Conservation (phyloP, 1,140 invertebrate species). For the Drosophila punjabiensis region DNA sequence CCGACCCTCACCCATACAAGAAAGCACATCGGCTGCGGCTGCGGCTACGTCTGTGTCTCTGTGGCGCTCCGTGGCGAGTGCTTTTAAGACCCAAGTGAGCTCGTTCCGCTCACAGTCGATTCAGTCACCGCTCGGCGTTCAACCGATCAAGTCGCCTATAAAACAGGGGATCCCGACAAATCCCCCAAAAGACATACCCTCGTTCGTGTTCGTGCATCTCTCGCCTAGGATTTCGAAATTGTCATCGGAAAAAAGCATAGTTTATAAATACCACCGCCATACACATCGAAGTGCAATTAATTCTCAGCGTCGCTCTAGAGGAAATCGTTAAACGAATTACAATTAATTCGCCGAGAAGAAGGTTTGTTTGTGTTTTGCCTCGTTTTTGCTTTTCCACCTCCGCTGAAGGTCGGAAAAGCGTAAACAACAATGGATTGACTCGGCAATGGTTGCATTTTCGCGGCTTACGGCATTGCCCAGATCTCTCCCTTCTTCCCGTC, state of each 20-base stretch:
- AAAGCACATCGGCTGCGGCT: conserved; percentile 4
- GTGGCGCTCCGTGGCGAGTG: conserved; percentile 17
- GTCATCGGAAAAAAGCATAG: conserved; percentile 13
- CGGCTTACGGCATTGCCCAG: conserved; percentile 22
- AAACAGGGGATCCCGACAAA: conserved; percentile 15
- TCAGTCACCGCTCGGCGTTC: conserved; percentile 69
- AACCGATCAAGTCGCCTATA: conserved; percentile 72
- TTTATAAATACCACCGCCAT: conserved; percentile 35
- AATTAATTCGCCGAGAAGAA: conserved; percentile 38
- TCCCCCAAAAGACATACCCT: background rate
- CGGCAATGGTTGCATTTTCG: conserved; percentile 33
- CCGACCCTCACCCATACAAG: conserved; percentile 14
- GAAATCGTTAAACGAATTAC: conserved; percentile 21
- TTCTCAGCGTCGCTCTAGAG: conserved; percentile 7
- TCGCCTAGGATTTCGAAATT: conserved; percentile 34
- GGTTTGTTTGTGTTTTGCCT: conserved; percentile 39
- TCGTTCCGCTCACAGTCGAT: conserved; percentile 56
- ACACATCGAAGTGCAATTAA: conserved; percentile 35
- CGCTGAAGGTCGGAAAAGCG: conserved; percentile 36
- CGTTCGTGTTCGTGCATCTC: conserved; percentile 35
- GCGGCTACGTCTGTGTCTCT: background rate
- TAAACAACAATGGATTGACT: conserved; percentile 20
- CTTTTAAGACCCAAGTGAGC: conserved; percentile 68
- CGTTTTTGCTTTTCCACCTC: conserved; percentile 1
- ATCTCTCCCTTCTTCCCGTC: conserved; percentile 18